A percentile compares a stretch with the other conserved stretches of the same genome.
Evolutionary conservation across 2,888 invertebrate genomes (phyloP).

Genomic region (Craniophora ligustri): DNA sequence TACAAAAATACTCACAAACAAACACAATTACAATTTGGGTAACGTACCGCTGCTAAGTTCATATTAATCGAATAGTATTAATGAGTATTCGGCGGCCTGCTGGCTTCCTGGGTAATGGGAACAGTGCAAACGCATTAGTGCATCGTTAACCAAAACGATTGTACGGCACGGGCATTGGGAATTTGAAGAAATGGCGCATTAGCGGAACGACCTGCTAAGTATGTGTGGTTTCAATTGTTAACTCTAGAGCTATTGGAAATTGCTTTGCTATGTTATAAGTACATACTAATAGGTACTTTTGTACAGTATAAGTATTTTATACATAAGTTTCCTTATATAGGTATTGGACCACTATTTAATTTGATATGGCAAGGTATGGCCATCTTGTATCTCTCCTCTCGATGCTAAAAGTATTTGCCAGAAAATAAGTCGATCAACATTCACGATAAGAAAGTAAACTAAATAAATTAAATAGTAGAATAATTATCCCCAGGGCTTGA

Average conservation of each 20-base stretch:
- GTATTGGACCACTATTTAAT: too few relatives aligned
- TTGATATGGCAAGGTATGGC: too few relatives aligned
- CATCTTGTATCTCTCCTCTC: too few relatives aligned
- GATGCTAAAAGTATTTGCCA: neutral
- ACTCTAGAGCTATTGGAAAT: conserved; percentile 12
- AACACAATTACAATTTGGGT: conserved; percentile 10
- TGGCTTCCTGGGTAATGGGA: conserved; percentile 66
- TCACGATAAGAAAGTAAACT: conserved; percentile 19
- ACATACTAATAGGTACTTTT: neutral
- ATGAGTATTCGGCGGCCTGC: conserved; percentile 61
- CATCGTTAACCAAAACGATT: conserved; percentile 78
- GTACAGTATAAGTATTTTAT: neutral
- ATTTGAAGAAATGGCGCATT: conserved; percentile 51
- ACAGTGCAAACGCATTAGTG: conserved; percentile 86
- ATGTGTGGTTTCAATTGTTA: conserved; percentile 22
- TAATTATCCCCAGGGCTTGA: conserved; percentile 29
- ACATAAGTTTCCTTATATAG: too few relatives aligned
- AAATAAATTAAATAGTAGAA: conserved; percentile 27
- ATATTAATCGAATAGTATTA: conserved; percentile 67
- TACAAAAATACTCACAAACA: neutral
- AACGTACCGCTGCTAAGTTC: conserved; percentile 27
- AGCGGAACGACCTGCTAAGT: conserved; percentile 35
- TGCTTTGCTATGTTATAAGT: neutral
- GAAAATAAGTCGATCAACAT: neutral
- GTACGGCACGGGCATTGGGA: conserved; percentile 52